Evolutionary conservation across 2,888 invertebrate genomes (phyloP).

Genomic region (Synanthedon andrenaeformis): DNA sequence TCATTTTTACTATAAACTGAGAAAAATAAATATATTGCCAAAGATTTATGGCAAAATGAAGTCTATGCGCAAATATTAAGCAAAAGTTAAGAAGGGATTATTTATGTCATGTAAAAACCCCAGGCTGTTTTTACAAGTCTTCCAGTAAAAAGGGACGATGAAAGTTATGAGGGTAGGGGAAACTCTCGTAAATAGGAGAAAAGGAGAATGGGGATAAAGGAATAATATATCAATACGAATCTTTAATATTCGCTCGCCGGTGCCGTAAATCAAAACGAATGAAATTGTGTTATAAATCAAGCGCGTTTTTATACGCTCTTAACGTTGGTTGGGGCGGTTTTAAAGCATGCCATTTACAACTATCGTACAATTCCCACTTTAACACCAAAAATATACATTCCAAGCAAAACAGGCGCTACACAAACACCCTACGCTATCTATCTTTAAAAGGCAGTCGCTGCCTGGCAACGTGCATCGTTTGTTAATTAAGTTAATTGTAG

Average conservation of each 20-base stretch:
- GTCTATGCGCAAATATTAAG: constrained; percentile 22
- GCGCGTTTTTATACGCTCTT: constrained; percentile 22
- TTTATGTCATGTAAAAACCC: constrained; percentile 43
- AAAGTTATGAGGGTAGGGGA: constrained; percentile 64
- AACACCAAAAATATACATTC: no score
- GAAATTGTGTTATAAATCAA: constrained; percentile 59
- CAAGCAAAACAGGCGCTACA: no score
- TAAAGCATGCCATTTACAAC: constrained; percentile 1
- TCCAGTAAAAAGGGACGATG: constrained; percentile 57
- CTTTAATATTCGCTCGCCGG: constrained; percentile 65
- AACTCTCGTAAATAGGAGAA: constrained; percentile 63
- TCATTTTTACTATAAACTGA: no score
- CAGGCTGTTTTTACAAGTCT: constrained; percentile 55
- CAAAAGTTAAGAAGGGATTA: constrained; percentile 27
- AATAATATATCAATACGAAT: constrained; percentile 71
- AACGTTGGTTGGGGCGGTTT: constrained; percentile 10
- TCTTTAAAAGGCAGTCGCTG: no score
- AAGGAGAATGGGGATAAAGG: constrained; percentile 66
- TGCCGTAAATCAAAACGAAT: constrained; percentile 65
- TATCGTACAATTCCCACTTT: no score
- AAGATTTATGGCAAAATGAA: neutral
- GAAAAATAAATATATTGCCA: no score
- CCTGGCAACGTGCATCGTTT: no score
- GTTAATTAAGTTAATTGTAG: no score
- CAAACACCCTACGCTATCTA: no score